These are phyloP conservation scores for Passer montanus DNA, from an alignment of 2,113 vertebrate species.

Conservation along the genomic window DNA sequence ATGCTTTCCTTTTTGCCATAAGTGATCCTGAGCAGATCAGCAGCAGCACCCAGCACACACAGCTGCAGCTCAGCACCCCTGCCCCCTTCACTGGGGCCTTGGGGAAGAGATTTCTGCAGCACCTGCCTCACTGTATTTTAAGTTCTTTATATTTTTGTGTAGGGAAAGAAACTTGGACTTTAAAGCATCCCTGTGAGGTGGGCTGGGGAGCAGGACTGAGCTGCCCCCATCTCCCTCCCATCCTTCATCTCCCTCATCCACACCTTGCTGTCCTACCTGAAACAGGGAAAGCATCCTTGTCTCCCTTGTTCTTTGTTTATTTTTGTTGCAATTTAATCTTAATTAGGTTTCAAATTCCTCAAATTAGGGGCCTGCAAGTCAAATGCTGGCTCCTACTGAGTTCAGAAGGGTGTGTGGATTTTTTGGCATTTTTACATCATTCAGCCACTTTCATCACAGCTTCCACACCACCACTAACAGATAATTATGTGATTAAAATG, in stretches of 20 bases:
- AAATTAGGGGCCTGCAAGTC: background rate
- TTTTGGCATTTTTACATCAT: background rate
- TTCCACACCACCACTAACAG: background rate
- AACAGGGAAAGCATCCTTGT: background rate
- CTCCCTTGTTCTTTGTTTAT: background rate
- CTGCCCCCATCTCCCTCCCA: background rate
- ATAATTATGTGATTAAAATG: background rate
- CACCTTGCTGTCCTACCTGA: background rate
- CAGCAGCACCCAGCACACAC: background rate
- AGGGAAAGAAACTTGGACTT: background rate
- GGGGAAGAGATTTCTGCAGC: background rate
- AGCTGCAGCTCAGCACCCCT: background rate
- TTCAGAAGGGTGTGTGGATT: background rate
- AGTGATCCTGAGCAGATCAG: background rate
- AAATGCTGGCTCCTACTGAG: background rate
- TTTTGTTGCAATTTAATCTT: background rate
- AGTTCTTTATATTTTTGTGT: background rate
- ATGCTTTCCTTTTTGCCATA: background rate
- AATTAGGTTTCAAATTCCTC: background rate
- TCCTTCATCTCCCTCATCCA: background rate
- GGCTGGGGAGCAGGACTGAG: background rate
- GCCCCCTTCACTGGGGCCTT: background rate
- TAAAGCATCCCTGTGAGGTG: accelerated
- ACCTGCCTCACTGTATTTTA: background rate
- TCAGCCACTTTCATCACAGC: background rate